Evolutionary conservation across 2,113 vertebrate species (phyloP).

Genomic region (Pimephales promelas): DNA sequence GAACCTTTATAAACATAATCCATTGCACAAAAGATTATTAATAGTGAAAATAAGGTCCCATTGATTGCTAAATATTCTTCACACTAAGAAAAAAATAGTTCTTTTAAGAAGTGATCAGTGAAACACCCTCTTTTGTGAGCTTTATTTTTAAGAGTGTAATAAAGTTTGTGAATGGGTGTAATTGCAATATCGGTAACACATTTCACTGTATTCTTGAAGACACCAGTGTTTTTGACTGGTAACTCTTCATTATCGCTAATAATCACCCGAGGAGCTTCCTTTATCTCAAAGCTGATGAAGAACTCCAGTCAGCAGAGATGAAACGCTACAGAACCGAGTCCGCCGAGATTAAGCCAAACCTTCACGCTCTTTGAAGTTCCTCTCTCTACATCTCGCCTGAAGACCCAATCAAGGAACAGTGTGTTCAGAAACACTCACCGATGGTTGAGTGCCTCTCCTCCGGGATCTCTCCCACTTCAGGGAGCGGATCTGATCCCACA

Average conservation of each 20-base stretch:
- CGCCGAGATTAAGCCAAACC: slow-evolving; percentile 15
- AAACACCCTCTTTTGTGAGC: no score
- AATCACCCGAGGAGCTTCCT: neutral
- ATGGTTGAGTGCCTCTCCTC: slow-evolving; percentile 11
- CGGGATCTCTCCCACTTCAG: slow-evolving; percentile 26
- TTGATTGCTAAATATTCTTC: no score
- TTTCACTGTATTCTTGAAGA: neutral
- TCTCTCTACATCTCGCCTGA: slow-evolving; percentile 15
- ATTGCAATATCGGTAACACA: neutral
- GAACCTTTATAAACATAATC: no score
- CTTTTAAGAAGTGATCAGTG: no score
- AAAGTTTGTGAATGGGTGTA: no score
- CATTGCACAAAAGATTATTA: no score
- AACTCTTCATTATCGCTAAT: neutral
- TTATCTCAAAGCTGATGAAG: neutral
- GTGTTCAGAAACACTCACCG: neutral
- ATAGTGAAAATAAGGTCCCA: no score
- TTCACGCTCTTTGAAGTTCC: slow-evolving; percentile 29
- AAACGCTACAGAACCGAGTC: neutral
- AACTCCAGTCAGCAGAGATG: neutral
- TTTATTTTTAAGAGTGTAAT: no score
- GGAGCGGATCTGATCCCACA: slow-evolving; percentile 38
- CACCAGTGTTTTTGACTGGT: neutral
- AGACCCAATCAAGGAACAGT: slow-evolving; percentile 31
- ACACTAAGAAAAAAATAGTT: no score